Evolutionary conservation across 2,888 invertebrate genomes (phyloP), one percentile per base, ranked within the genome.

Genomic region (Melanostoma scalare): DNA sequence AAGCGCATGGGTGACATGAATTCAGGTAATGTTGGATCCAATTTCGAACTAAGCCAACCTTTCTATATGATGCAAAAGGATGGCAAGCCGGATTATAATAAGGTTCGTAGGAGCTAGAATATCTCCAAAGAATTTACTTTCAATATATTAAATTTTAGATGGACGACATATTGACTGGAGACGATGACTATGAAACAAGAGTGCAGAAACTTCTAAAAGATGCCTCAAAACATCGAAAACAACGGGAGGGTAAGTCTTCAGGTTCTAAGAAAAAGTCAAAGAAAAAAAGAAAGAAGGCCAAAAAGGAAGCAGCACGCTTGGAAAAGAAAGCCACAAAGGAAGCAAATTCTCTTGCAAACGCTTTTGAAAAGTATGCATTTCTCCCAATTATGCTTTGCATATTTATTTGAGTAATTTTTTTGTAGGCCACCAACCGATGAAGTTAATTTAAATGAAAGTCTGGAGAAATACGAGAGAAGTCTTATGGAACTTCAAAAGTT

Each of bases 121-220:
- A 20, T 20, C 20, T 20, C 20, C 35, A 44, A 20, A 6, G 10
- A 55, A 10, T 46, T 9, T 4, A 30, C 3, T 6, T 33, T 67
- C 5, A 69, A 20, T 3, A 3, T 2, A 6, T 53, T 9, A 4
- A 6, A 10, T 79, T 84, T 71, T 84, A 93, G 93, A 95, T 96
- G 3, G 93, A 94, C 9, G 94, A 94, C 87, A 96, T 96, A 90
- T 90, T 96, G 85, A 95, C 95, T 89, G 95, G 95, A 86, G 96
- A 96, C 88, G 96, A 96, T 0, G 96, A 96, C 89, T 97, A 96
- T 87, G 96, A 96, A 90, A 95, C 95, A 80, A 96, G 95, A 92
- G 96, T 97, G 75, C 94, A 96, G n/a, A 96, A 95, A 90, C 95
- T 96, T 90, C 92, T 97, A 74, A 96, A 96, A 88, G 96, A 96